A percentile compares a stretch with the other conserved stretches of the same genome.
phyloP scores from a whole-genome alignment of 2,797 vertebrate species.

The Podarcis siculus region DNA sequence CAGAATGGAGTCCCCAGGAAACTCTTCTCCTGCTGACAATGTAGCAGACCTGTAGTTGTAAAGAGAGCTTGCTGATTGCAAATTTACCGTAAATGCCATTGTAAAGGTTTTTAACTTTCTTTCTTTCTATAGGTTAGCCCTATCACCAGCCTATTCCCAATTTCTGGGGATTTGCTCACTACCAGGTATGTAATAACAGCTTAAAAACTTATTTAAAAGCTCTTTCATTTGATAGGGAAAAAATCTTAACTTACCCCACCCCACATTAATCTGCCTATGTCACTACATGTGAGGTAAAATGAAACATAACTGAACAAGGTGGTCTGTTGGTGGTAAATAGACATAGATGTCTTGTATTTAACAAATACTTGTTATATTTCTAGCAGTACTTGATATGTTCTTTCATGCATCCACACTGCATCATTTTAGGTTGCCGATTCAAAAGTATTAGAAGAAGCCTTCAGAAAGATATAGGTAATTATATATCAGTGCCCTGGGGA shows the following conservation, averaged over 20 bases:
- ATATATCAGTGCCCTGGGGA: background rate
- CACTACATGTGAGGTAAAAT: background rate
- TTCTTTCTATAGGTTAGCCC: constrained; percentile 80
- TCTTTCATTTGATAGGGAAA: background rate
- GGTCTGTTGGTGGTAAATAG: background rate
- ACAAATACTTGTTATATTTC: background rate
- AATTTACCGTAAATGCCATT: background rate
- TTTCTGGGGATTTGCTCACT: constrained; percentile 88
- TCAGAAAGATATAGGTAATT: constrained; percentile 86
- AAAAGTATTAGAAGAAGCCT: constrained; percentile 89
- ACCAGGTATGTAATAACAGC: constrained; percentile 80
- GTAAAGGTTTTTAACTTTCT: background rate
- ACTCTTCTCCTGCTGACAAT: background rate
- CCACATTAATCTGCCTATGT: background rate
- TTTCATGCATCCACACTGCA: background rate
- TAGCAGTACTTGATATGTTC: background rate
- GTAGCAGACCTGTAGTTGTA: background rate
- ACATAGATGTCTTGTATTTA: background rate
- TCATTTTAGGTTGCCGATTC: constrained; percentile 87
- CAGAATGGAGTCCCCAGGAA: too few species aligned
- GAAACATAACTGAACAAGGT: background rate
- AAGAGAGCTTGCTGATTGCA: background rate
- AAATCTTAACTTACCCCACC: background rate
- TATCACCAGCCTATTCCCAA: constrained; percentile 82
- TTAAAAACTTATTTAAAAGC: background rate